Evolutionary conservation across 2,888 invertebrate genomes (phyloP), one percentile per base, ranked within the genome.

Genomic region (Hyppa rectilinea): DNA sequence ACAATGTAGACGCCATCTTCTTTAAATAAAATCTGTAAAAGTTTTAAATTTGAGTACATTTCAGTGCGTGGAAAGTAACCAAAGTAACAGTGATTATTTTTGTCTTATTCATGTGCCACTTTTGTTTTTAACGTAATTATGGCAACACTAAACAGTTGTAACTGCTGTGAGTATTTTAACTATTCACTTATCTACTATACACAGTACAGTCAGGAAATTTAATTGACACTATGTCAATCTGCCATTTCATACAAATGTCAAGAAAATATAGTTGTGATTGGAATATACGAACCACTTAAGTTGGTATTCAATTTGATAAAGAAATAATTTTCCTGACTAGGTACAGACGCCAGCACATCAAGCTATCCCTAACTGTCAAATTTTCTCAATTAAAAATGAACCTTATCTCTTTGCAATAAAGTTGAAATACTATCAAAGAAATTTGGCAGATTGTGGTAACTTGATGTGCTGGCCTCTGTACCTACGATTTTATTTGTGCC

Each of bases 101-200:
- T 31, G 45, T 77, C 20, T 52, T 2, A 20, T 53, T 34, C 2
- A 45, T 47, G 17, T 55, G 9, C 10, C 2, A 14, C 10, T 38
- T 53, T 61, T 2, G 2, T 5, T 67, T 55, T 60, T 52, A 9
- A 0, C 10, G 49, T 23, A 60, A 64, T 23, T 45, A 82, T 79
- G 79, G 47, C 82, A 23, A 59, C 65, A 10, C 1, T 69, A 52
- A 55, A 26, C 4, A 34, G 56, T n/a, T 60, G 82, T 72, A 7
- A 61, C 5, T 79, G 79, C 38, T 60, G 82, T 79, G 38, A 82
- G 82, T 79, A 53, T 31, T 53, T 53, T 0, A 17, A 10, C 2
- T n/a, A 9, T 53, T 53, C 4, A 10, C 2, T 23, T 31, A 20
- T 20, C 17, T 7, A 38, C 0, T 34, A 20, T 29, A 2, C n/a